These are phyloP conservation scores for Microplitis deprimator DNA, from an alignment of 2,888 invertebrate species.

Conservation along the genomic window DNA sequence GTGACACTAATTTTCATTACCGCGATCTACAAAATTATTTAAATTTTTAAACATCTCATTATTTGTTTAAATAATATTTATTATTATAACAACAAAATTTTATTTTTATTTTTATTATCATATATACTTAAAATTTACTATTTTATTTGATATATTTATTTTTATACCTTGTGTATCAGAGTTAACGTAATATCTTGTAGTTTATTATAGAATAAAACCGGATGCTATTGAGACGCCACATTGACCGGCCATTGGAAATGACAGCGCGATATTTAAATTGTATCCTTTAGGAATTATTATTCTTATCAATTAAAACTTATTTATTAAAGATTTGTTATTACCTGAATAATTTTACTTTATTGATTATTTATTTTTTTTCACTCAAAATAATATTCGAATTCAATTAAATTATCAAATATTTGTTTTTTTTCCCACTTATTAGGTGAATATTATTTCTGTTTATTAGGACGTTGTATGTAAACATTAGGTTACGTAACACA, in stretches of 20 bases:
- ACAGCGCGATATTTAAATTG: neutral
- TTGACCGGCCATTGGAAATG: neutral
- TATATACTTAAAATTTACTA: slow-evolving; percentile 5
- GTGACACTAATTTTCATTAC: slow-evolving; percentile 53
- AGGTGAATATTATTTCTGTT: neutral
- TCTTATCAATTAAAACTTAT: neutral
- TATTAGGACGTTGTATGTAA: neutral
- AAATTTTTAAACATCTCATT: neutral
- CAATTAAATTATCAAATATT: neutral
- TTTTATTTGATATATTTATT: neutral
- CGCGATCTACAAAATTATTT: slow-evolving; percentile 27
- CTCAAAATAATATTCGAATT: neutral
- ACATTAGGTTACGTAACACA: neutral
- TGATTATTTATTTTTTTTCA: neutral
- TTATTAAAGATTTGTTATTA: too few species aligned
- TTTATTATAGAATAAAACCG: slow-evolving; percentile 7
- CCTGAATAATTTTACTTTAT: too few species aligned
- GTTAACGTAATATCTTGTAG: neutral
- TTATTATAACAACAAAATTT: neutral
- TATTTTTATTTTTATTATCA: neutral
- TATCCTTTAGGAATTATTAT: neutral
- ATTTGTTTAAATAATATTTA: neutral
- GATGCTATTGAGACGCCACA: slow-evolving; percentile 9
- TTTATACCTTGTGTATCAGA: slow-evolving; percentile 15
- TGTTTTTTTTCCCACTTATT: neutral